Conservation (phyloP, 1,140 invertebrate genomes). For the Musca domestica region DNA sequence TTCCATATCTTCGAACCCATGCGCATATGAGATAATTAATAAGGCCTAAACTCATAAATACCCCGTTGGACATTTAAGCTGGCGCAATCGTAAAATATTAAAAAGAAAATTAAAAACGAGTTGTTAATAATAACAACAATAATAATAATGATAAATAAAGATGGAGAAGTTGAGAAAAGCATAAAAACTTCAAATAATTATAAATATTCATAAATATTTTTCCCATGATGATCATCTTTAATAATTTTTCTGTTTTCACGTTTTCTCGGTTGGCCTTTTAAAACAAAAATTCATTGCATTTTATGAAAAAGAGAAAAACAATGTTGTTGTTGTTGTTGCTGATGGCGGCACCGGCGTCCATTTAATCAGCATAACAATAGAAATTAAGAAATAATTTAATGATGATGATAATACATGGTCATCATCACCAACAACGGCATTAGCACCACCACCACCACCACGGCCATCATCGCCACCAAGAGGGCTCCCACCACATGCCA, state of each 20-base stretch:
- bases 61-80: too few species aligned
- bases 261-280: slow-evolving; percentile 27
- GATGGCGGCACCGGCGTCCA: background rate
- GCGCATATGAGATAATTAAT: too few species aligned
- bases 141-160: background rate
- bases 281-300: background rate
- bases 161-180: background rate
- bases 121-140: background rate
- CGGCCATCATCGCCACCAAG: background rate
- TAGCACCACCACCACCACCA: background rate
- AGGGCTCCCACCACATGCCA: background rate
- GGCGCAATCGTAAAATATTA: background rate
- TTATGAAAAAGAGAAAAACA: too few species aligned
- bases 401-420: slow-evolving; percentile 24
- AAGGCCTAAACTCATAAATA: too few species aligned
- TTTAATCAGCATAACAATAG: slow-evolving; percentile 53
- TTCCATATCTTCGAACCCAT: too few species aligned
- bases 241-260: slow-evolving; percentile 1
- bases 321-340: background rate
- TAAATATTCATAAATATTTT: slow-evolving; percentile 30
- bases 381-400: slow-evolving; percentile 51
- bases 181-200: background rate
- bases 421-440: background rate
- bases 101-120: background rate
- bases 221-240: slow-evolving; percentile 43